Evolutionary conservation across 1,140 invertebrate genomes (phyloP).

Genomic region (Gerris buenoi): DNA sequence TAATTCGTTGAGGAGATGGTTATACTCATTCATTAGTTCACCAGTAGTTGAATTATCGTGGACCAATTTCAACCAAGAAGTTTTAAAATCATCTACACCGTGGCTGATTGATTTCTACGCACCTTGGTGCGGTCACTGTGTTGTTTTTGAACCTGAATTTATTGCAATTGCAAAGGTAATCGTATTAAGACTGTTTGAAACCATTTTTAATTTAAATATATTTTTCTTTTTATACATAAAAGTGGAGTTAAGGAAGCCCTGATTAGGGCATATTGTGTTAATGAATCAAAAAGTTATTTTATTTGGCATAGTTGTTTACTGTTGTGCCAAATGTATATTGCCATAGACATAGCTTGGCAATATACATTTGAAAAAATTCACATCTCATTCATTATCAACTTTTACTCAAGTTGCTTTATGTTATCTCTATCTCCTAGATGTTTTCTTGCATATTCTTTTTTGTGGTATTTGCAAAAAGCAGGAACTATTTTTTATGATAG

Average conservation of each 20-base stretch:
- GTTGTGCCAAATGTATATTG: neutral
- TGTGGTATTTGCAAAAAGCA: no score
- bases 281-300: no score
- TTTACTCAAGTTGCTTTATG: no score
- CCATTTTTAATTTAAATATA: neutral
- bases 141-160: conserved; percentile 52
- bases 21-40: conserved; percentile 40
- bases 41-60: conserved; percentile 24
- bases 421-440: no score
- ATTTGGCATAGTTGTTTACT: neutral
- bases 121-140: conserved; percentile 58
- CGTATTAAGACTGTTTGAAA: no score
- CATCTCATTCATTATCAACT: no score
- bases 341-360: neutral
- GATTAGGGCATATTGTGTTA: no score
- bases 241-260: neutral
- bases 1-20: conserved; percentile 41
- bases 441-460: no score
- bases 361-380: no score
- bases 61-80: conserved; percentile 22
- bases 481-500: no score
- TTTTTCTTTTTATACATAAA: neutral
- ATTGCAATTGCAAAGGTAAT: conserved; percentile 36
- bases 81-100: conserved; percentile 25
- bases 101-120: conserved; percentile 59